A percentile compares a stretch with the other conserved stretches of the same genome.
phyloP scores from a whole-genome alignment of 2,113 vertebrate genomes.

The Perognathus longimembris region DNA sequence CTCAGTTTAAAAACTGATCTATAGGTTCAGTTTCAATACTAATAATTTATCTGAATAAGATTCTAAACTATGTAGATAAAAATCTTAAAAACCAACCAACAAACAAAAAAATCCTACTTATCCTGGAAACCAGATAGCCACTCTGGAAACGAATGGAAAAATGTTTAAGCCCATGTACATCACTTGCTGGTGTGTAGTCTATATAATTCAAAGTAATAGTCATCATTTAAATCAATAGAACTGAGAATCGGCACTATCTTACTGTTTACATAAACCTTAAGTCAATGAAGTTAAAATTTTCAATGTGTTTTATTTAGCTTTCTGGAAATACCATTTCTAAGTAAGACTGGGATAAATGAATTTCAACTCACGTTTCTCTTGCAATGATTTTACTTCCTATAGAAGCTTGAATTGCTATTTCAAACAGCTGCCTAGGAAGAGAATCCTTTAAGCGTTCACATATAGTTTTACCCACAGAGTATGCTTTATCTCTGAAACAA shows the following conservation, averaged over 20 bases:
- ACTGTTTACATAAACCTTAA: background rate
- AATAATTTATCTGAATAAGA: background rate
- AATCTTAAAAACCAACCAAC: background rate
- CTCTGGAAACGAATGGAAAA: background rate
- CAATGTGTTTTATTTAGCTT: background rate
- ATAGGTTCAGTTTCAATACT: slow-evolving; percentile 3
- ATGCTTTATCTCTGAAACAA: slow-evolving; percentile 90
- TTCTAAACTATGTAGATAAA: background rate
- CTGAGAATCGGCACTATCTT: background rate
- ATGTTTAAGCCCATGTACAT: no score
- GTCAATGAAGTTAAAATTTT: slow-evolving; percentile 18
- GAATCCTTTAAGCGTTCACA: slow-evolving; percentile 94
- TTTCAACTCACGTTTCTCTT: slow-evolving; percentile 95
- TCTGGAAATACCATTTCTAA: slow-evolving; percentile 23
- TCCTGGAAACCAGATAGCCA: background rate
- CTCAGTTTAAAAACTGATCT: background rate
- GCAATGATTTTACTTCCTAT: slow-evolving; percentile 95
- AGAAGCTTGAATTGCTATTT: slow-evolving; percentile 96
- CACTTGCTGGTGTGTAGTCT: background rate
- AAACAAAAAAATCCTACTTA: no score
- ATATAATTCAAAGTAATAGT: slow-evolving; percentile 13
- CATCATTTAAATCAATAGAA: background rate
- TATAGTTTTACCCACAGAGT: slow-evolving; percentile 91
- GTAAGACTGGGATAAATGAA: background rate
- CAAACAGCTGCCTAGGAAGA: slow-evolving; percentile 97